Evolutionary conservation across 2,113 vertebrate species (phyloP).

Genomic region (Poeciliopsis occidentalis): DNA sequence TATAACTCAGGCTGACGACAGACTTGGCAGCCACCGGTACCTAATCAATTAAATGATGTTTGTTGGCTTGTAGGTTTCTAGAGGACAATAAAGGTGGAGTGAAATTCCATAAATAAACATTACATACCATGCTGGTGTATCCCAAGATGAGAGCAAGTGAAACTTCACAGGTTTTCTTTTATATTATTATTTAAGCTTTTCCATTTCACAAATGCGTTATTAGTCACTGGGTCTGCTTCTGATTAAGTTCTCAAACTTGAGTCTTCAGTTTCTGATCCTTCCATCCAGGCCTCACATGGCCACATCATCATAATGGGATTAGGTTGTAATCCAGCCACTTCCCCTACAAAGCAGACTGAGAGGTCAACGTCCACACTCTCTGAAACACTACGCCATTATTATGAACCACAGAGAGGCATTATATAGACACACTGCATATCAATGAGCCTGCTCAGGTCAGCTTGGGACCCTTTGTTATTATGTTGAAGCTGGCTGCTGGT

Average conservation of each 20-base stretch:
- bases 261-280: constrained; percentile 58
- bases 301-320: constrained; percentile 76
- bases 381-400: constrained; percentile 67
- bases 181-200: background rate
- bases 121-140: constrained; percentile 41
- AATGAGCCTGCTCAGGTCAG: constrained; percentile 49
- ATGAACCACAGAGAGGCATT: constrained; percentile 58
- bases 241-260: constrained; percentile 20
- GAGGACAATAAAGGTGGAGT: background rate
- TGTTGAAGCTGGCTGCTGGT: constrained; percentile 13
- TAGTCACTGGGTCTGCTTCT: constrained; percentile 20
- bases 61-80: background rate
- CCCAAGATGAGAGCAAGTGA: constrained; percentile 11
- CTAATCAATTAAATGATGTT: constrained; percentile 23
- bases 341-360: constrained; percentile 39
- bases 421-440: constrained; percentile 43
- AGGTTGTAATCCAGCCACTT: constrained; percentile 70
- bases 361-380: constrained; percentile 60
- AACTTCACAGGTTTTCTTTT: background rate
- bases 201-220: constrained; percentile 15
- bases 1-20: constrained; percentile 31
- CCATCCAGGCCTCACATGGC: constrained; percentile 66
- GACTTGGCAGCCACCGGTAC: constrained; percentile 24
- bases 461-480: constrained; percentile 20
- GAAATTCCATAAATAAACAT: constrained; percentile 6